These are phyloP conservation scores for Ethmia dodecea DNA, from an alignment of 2,888 invertebrate genomes.

Conservation along the genomic window DNA sequence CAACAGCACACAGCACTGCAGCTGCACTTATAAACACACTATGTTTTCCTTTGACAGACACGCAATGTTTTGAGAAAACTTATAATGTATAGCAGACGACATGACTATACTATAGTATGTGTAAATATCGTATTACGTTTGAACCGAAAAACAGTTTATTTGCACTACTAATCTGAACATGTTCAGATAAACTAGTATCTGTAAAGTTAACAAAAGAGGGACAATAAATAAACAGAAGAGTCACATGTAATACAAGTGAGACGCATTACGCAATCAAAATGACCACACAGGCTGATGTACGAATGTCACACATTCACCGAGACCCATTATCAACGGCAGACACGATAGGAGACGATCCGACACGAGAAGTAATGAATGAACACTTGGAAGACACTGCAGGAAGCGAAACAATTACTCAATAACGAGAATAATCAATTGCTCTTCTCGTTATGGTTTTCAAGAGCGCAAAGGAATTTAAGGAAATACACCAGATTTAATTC, in stretches of 20 bases:
- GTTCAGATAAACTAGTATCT: too few species aligned
- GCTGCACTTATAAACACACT: conserved; percentile 49
- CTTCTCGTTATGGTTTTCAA: too few species aligned
- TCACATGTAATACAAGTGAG: conserved; percentile 31
- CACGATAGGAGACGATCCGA: conserved; percentile 34
- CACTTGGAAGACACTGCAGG: conserved; percentile 25
- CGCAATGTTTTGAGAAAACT: conserved; percentile 3
- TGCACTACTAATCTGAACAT: too few species aligned
- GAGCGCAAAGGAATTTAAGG: too few species aligned
- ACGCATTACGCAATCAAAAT: conserved; percentile 29
- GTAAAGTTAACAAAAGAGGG: too few species aligned
- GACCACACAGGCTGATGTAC: conserved; percentile 14
- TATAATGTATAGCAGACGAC: conserved; percentile 4
- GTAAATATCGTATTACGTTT: too few species aligned
- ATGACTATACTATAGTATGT: too few species aligned
- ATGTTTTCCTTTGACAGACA: conserved; percentile 28
- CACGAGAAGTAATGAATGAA: conserved; percentile 42
- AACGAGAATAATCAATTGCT: conserved; percentile 17
- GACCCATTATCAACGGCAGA: conserved; percentile 40
- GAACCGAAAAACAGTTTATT: too few species aligned
- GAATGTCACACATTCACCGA: conserved; percentile 18
- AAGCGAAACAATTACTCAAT: conserved; percentile 23
- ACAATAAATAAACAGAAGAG: conserved; percentile 26
- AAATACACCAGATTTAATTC: too few species aligned
- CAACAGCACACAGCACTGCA: conserved; percentile 57